A percentile compares a stretch with the other conserved stretches of the same genome.
Conservation (phyloP, 2,888 invertebrate species). For the Odontothrips loti region DNA sequence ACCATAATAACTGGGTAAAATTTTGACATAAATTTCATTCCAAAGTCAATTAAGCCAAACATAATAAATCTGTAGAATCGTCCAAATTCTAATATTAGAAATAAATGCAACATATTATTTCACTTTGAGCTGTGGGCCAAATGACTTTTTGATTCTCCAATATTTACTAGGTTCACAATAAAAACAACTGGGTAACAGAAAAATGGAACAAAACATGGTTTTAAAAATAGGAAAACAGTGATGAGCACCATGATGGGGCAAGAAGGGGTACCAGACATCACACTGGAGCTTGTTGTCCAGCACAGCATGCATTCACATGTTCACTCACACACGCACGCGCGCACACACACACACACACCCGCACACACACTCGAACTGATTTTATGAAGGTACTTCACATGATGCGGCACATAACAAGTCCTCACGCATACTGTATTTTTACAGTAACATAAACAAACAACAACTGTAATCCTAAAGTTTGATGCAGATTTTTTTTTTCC, state of each 20-base stretch:
- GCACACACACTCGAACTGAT: not conserved
- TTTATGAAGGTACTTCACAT: constrained; percentile 1
- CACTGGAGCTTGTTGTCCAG: not conserved
- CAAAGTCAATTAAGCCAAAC: not conserved
- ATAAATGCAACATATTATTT: not conserved
- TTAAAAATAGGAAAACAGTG: constrained; percentile 14
- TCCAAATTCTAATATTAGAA: not conserved
- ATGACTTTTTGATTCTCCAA: constrained; percentile 7
- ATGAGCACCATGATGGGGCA: constrained; percentile 11
- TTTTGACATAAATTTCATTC: not conserved
- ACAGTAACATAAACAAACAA: constrained; percentile 25
- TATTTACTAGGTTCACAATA: constrained; percentile 6
- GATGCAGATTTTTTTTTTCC: not conserved
- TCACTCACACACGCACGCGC: not conserved
- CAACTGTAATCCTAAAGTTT: not conserved
- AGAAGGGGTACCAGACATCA: constrained; percentile 22
- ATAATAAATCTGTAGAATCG: not conserved
- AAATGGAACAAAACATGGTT: not conserved
- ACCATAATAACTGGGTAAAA: not conserved
- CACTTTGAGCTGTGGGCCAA: not conserved
- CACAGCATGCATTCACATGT: not conserved
- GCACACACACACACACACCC: not conserved
- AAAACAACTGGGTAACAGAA: constrained; percentile 12
- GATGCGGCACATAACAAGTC: constrained; percentile 11
- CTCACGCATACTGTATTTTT: constrained; percentile 17